phyloP scores from a whole-genome alignment of 2,888 invertebrate species.

The Anoplius nigerrimus region DNA sequence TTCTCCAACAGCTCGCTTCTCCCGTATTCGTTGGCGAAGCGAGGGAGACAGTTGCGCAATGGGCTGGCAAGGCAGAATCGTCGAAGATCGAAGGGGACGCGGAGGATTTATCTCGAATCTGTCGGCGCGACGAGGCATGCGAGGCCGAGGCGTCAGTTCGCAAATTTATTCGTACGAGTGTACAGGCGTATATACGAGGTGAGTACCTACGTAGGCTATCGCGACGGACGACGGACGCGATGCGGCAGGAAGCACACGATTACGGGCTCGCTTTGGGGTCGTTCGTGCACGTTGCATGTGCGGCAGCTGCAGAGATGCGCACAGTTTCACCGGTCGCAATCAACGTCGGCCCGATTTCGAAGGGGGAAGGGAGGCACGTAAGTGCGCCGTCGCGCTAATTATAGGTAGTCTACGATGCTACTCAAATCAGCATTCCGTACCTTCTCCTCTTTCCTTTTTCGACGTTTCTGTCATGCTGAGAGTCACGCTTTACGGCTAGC shows the following conservation, averaged over 20 bases:
- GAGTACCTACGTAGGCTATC: slow-evolving; percentile 58
- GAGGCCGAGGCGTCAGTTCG: slow-evolving; percentile 7
- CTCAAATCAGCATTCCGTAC: slow-evolving; percentile 34
- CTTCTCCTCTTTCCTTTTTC: slow-evolving; percentile 4
- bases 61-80: too few relatives aligned
- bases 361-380: slow-evolving; percentile 33
- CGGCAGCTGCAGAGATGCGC: slow-evolving; percentile 56
- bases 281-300: slow-evolving; percentile 49
- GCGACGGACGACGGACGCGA: slow-evolving; percentile 60
- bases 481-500: neutral
- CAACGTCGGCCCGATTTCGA: slow-evolving; percentile 48
- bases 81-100: slow-evolving; percentile 16
- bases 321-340: slow-evolving; percentile 49
- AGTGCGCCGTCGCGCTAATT: slow-evolving; percentile 49
- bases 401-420: slow-evolving; percentile 46
- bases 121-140: too few relatives aligned
- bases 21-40: too few relatives aligned
- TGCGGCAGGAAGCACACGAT: slow-evolving; percentile 71
- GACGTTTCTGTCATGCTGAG: neutral
- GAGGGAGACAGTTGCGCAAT: too few relatives aligned
- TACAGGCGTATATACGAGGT: slow-evolving; percentile 52
- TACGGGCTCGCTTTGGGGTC: slow-evolving; percentile 60
- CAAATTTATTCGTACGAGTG: slow-evolving; percentile 59
- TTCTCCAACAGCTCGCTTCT: too few relatives aligned
- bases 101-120: neutral